Percentiles rank a stretch among this genome's conserved stretches.
Conservation (phyloP, 2,888 invertebrate genomes). For the Boloria selene region DNA sequence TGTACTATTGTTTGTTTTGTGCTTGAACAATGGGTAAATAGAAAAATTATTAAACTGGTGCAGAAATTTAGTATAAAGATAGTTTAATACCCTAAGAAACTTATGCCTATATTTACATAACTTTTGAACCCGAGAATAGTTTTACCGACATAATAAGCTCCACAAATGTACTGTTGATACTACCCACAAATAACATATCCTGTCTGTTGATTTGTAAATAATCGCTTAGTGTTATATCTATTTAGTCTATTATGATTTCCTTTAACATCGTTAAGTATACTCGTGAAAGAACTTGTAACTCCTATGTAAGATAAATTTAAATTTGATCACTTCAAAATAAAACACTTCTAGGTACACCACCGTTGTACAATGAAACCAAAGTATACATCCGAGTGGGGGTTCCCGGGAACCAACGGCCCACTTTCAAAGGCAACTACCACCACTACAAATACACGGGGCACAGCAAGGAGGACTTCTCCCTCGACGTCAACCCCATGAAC, state of each 20-base stretch:
- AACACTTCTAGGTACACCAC: conserved; percentile 78
- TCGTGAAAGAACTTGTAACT: not conserved
- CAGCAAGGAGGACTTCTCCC: conserved; percentile 67
- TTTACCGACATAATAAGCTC: too few relatives aligned
- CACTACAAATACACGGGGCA: conserved; percentile 75
- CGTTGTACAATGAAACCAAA: conserved; percentile 85
- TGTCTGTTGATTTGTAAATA: too few relatives aligned
- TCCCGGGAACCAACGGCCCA: conserved; percentile 90
- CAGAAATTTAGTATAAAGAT: too few relatives aligned
- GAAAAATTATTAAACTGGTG: too few relatives aligned
- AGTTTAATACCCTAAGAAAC: too few relatives aligned
- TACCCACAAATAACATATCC: not conserved
- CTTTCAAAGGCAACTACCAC: conserved; percentile 88
- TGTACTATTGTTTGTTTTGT: too few relatives aligned
- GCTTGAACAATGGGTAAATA: too few relatives aligned
- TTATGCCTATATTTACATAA: too few relatives aligned
- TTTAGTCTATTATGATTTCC: too few relatives aligned
- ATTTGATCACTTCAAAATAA: not conserved
- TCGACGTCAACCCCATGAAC: conserved; percentile 85
- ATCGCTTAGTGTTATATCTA: too few relatives aligned
- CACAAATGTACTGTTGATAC: not conserved
- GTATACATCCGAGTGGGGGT: conserved; percentile 89
- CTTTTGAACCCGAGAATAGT: too few relatives aligned
- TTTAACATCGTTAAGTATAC: not conserved
- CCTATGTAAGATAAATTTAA: too few relatives aligned